phyloP scores from a whole-genome alignment of 2,888 invertebrate genomes.

The Dryobota labecula region DNA sequence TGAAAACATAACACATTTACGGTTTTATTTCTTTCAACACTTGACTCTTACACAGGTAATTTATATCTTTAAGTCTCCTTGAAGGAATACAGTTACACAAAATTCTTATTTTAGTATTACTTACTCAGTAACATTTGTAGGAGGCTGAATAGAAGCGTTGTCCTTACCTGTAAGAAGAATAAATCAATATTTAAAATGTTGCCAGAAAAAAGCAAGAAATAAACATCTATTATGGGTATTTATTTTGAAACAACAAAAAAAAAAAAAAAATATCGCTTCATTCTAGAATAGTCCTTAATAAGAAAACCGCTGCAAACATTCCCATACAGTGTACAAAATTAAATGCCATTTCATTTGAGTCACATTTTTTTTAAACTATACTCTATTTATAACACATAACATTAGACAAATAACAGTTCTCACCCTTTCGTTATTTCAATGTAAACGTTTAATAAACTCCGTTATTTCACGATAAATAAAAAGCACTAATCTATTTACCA shows the following conservation, averaged over 20 bases:
- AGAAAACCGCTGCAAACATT: neutral
- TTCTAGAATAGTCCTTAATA: neutral
- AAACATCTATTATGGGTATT: too few species aligned
- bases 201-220: neutral
- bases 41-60: neutral
- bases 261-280: neutral
- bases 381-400: too few species aligned
- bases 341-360: too few species aligned
- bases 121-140: conserved; percentile 11
- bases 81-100: neutral
- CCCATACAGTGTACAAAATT: neutral
- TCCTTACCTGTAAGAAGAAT: conserved; percentile 53
- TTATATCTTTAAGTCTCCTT: neutral
- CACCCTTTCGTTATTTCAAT: too few species aligned
- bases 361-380: too few species aligned
- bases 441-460: too few species aligned
- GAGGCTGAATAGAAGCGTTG: conserved; percentile 17
- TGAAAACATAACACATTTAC: conserved; percentile 24
- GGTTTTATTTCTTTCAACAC: conserved; percentile 15
- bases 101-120: conserved; percentile 20
- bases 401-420: too few species aligned
- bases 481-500: too few species aligned
- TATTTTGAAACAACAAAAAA: too few species aligned
- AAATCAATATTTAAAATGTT: neutral
- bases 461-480: too few species aligned